Conservation (phyloP, 2,113 vertebrate genomes). For the Sinocyclocheilus anshuiensis region DNA sequence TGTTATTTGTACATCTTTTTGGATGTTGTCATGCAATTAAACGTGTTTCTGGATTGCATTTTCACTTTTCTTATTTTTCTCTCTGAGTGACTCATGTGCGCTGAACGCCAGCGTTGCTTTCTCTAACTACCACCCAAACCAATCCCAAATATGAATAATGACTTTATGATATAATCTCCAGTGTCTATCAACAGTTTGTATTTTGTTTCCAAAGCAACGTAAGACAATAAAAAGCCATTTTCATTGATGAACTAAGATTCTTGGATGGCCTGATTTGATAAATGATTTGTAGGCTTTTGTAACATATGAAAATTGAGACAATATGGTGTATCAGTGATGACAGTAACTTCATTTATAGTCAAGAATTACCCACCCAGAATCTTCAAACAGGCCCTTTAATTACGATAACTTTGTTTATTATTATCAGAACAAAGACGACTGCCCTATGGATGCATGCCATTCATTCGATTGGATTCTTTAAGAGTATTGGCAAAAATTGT, state of each 20-base stretch:
- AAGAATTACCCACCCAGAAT: neutral
- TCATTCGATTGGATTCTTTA: neutral
- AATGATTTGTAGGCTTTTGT: neutral
- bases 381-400: constrained; percentile 13
- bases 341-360: constrained; percentile 57
- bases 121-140: constrained; percentile 65
- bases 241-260: constrained; percentile 51
- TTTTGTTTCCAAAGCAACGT: constrained; percentile 67
- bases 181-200: constrained; percentile 66
- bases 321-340: constrained; percentile 28
- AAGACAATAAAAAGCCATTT: constrained; percentile 58
- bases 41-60: constrained; percentile 46
- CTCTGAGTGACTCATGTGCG: constrained; percentile 62
- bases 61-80: constrained; percentile 61
- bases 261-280: neutral
- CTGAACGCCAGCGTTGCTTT: constrained; percentile 60
- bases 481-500: neutral
- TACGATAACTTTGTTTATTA: neutral
- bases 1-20: constrained; percentile 55
- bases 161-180: constrained; percentile 70
- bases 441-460: neutral
- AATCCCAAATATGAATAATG: constrained; percentile 63
- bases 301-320: neutral
- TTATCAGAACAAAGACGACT: neutral
- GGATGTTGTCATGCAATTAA: constrained; percentile 55